These are phyloP conservation scores for Anoplolepis gracilipes DNA, from an alignment of 1,140 invertebrate genomes.

Conservation along the genomic window DNA sequence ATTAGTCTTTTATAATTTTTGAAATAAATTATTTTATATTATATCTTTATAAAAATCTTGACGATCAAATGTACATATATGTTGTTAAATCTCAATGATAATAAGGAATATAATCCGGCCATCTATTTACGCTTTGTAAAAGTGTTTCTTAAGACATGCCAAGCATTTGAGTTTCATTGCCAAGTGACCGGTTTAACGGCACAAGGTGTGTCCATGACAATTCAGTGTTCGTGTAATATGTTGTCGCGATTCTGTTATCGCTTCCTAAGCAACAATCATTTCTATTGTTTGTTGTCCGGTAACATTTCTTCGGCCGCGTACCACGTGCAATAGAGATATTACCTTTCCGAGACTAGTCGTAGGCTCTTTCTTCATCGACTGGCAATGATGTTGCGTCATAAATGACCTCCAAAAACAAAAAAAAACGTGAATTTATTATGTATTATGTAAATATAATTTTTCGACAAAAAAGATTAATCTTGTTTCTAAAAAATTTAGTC, in stretches of 20 bases:
- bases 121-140: constrained; percentile 42
- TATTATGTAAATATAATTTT: background rate
- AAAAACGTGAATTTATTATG: background rate
- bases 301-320: constrained; percentile 68
- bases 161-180: constrained; percentile 51
- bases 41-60: background rate
- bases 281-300: constrained; percentile 64
- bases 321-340: constrained; percentile 56
- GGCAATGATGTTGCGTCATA: background rate
- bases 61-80: background rate
- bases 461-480: background rate
- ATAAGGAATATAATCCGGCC: background rate
- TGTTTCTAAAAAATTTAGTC: background rate
- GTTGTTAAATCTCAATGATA: background rate
- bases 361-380: constrained; percentile 17
- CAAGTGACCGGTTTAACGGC: constrained; percentile 70
- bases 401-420: background rate
- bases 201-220: constrained; percentile 69
- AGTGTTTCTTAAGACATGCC: constrained; percentile 13
- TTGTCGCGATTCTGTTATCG: constrained; percentile 72
- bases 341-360: constrained; percentile 62
- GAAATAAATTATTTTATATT: background rate
- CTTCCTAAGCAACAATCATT: constrained; percentile 64
- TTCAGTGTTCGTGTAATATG: constrained; percentile 74
- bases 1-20: background rate